These are phyloP conservation scores for Luidia sarsii DNA, from an alignment of 53 echinoderm and acorn worm species.

Conservation along the genomic window DNA sequence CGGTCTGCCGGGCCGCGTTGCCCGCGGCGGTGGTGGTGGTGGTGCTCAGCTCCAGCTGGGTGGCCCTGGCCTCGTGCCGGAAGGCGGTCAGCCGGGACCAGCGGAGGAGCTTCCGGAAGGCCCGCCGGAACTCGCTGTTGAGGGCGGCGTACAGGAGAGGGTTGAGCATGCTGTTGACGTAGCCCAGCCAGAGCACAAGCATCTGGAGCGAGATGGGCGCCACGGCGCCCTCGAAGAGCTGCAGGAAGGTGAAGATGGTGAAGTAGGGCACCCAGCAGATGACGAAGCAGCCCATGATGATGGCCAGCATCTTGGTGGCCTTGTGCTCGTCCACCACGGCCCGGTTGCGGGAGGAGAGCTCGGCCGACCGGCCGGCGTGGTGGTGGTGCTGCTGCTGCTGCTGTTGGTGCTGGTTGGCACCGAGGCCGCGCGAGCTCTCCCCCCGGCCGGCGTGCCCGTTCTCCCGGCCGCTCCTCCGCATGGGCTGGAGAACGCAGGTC, in stretches of 20 bases:
- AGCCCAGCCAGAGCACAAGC: constrained; percentile 77
- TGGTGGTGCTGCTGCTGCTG: not conserved
- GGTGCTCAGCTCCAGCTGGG: constrained; percentile 18
- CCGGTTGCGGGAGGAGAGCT: constrained; percentile 42
- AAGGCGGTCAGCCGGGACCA: constrained; percentile 20
- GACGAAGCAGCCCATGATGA: constrained; percentile 81
- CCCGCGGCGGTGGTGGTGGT: constrained; percentile 17
- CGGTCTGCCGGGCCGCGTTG: no score
- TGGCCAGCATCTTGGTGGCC: constrained; percentile 82
- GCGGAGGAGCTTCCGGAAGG: constrained; percentile 73
- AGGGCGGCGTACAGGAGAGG: constrained; percentile 81
- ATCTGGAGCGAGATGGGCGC: constrained; percentile 51
- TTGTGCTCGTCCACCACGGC: constrained; percentile 75
- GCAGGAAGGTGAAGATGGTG: constrained; percentile 77
- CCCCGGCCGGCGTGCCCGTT: constrained; percentile 32
- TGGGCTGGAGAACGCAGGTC: constrained; percentile 11
- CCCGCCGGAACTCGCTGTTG: constrained; percentile 74
- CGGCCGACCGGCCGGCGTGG: constrained; percentile 24
- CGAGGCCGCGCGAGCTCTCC: not conserved
- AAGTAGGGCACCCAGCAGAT: constrained; percentile 93
- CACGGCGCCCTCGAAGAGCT: constrained; percentile 45
- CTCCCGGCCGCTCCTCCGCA: not conserved
- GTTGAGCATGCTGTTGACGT: constrained; percentile 79
- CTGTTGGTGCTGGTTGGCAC: not conserved
- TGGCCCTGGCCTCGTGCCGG: not conserved